These are phyloP conservation scores for Phymatocera aterrima DNA, from an alignment of 2,888 invertebrate genomes.

Conservation along the genomic window DNA sequence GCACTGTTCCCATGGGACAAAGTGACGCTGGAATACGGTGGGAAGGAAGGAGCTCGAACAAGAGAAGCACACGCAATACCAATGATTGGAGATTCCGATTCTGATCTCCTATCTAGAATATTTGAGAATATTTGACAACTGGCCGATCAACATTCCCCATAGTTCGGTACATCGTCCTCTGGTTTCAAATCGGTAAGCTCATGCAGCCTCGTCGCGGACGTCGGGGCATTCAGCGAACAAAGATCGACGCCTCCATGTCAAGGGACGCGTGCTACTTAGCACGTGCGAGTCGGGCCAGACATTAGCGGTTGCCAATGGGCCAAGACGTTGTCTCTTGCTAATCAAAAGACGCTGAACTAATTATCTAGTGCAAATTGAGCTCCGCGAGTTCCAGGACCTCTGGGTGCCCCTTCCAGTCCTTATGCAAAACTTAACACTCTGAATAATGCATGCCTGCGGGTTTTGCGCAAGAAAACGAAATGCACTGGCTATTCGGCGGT, in stretches of 20 bases:
- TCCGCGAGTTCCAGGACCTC: conserved; percentile 16
- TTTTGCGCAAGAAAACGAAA: conserved; percentile 59
- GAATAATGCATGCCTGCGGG: conserved; percentile 69
- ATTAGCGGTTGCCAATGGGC: conserved; percentile 61
- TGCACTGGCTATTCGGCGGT: conserved; percentile 60
- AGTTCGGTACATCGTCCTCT: background rate
- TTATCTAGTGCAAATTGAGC: conserved; percentile 68
- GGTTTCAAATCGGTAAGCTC: background rate
- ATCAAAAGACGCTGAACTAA: conserved; percentile 68
- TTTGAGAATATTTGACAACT: too few relatives aligned
- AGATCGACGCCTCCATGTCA: background rate
- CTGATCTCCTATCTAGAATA: background rate
- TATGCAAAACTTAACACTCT: conserved; percentile 53
- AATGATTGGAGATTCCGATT: background rate
- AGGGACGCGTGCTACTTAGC: conserved; percentile 27
- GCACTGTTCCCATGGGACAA: background rate
- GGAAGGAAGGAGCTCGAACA: background rate
- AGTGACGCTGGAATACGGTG: conserved; percentile 1
- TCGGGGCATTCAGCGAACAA: background rate
- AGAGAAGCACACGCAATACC: background rate
- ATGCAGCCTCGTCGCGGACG: background rate
- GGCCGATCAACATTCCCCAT: too few relatives aligned
- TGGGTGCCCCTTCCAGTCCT: background rate
- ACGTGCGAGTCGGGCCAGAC: conserved; percentile 47
- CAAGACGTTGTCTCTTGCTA: conserved; percentile 64